Base-by-base conservation (phyloP, 1,140 invertebrate species). In the Cherax quadricarinatus region DNA sequence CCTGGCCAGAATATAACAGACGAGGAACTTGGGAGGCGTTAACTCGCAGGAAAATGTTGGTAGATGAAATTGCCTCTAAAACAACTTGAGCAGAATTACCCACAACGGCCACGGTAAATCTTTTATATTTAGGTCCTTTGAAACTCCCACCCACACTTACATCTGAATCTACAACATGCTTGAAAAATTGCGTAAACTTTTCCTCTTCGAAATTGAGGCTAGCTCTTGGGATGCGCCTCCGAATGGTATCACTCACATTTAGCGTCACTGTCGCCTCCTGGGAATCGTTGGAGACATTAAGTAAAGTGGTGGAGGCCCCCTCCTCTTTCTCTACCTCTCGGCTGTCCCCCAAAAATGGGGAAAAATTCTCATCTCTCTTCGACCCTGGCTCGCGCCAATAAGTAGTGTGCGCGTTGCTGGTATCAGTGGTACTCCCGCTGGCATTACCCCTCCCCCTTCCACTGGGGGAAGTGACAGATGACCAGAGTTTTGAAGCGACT, bases 171-270 rank as follows among this genome's bases (percentile, higher is more conserved):
- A 21, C 62, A 10, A 21, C 62, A 9, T 60, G 18, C 12, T 87
- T 75, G 16, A 87, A 73, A 49, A 78, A 21, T 18, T 84, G 24
- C 2, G 48, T 10, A 6, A 73, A 57, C 30, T 66, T 81, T 21
- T 89, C 78, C 80, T 90, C 88, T 18, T 90, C 84, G 60, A 91
- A 70, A 78, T 86, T 73, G 12, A 91, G 84, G 24, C 89, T 91
- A 24, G 14, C 75, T 78, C 89, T 91, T 18, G 89, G 89, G 57
- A 91, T 66, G 57, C 89, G 89, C 30, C 89, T 60, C 7, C 89
- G 89, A 53, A 91, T 86, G 41, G 89, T 91, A 86, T 91, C 89
- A 81, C 89, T 91, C 83, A 91, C 83, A 60, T 86, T 91, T 86
- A 91, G 84, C 57, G 89, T 91, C 84, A 91, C 84, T 57, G 89